These are phyloP conservation scores for Tragopan temminckii DNA, from an alignment of 2,797 vertebrate species.

Conservation along the genomic window DNA sequence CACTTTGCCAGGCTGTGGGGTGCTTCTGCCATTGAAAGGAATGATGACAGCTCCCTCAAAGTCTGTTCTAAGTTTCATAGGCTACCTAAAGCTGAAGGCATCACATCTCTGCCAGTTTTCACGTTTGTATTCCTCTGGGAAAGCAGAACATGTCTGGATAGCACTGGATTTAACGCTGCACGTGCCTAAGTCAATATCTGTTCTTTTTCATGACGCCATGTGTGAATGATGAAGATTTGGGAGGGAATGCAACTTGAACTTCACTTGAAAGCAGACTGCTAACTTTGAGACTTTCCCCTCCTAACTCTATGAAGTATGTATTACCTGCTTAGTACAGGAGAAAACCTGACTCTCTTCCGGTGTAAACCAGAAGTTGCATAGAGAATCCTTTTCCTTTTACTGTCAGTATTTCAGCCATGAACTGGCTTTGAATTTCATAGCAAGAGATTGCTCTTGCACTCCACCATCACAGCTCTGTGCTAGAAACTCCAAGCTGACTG, in stretches of 20 bases:
- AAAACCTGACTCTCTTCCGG: not conserved
- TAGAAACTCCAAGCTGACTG: not conserved
- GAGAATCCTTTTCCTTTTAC: not conserved
- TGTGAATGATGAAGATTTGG: not conserved
- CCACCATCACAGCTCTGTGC: not conserved
- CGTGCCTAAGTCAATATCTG: not conserved
- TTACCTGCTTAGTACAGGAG: not conserved
- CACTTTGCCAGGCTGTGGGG: not conserved
- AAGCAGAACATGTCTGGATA: not conserved
- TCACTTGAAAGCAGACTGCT: not conserved
- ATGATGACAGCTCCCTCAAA: not conserved
- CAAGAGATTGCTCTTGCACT: not conserved
- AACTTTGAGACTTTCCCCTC: constrained; percentile 4
- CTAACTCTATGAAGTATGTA: not conserved
- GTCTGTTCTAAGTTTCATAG: not conserved
- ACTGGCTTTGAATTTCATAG: not conserved
- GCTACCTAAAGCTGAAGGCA: not conserved
- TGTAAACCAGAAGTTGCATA: not conserved
- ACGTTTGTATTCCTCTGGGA: not conserved
- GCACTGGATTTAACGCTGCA: not conserved
- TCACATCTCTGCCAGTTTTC: not conserved
- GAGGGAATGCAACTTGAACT: not conserved
- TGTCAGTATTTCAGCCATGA: not conserved
- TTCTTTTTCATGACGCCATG: not conserved
- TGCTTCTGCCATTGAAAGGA: not conserved